A percentile compares a stretch with the other conserved stretches of the same genome.
Evolutionary conservation across 2,113 vertebrate species (phyloP).

Genomic region (Brachypodius melanocephalos): DNA sequence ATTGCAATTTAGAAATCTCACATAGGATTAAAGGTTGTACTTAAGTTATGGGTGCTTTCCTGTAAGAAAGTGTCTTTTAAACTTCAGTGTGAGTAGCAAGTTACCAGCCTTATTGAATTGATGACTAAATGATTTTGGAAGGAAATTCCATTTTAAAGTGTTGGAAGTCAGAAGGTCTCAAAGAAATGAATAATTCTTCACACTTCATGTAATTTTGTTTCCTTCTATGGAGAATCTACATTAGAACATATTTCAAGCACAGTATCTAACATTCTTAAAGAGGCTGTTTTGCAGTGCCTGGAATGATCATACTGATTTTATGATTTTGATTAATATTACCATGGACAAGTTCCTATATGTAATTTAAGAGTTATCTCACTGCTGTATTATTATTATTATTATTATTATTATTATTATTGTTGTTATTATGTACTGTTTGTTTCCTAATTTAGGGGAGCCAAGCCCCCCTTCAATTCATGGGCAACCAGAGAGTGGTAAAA

Average conservation of each 20-base stretch:
- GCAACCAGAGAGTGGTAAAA: conserved; percentile 90
- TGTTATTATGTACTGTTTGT: neutral
- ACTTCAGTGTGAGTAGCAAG: neutral
- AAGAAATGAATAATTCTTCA: neutral
- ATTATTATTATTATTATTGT: neutral
- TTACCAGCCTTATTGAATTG: neutral
- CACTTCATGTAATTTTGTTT: neutral
- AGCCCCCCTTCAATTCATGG: conserved; percentile 95
- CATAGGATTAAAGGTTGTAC: neutral
- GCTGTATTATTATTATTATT: neutral
- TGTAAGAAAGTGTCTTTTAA: neutral
- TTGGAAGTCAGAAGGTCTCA: neutral
- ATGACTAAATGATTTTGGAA: neutral
- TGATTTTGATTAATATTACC: neutral
- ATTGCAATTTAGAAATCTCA: neutral
- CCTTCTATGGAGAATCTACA: neutral
- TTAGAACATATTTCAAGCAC: neutral
- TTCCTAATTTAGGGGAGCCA: conserved; percentile 83
- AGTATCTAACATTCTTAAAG: neutral
- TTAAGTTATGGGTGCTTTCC: neutral
- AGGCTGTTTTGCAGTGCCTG: neutral
- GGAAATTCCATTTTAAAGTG: neutral
- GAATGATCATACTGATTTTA: neutral
- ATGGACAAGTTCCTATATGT: neutral
- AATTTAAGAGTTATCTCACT: neutral